phyloP scores from a whole-genome alignment of 2,797 vertebrate species.

The Sitta carolinensis region DNA sequence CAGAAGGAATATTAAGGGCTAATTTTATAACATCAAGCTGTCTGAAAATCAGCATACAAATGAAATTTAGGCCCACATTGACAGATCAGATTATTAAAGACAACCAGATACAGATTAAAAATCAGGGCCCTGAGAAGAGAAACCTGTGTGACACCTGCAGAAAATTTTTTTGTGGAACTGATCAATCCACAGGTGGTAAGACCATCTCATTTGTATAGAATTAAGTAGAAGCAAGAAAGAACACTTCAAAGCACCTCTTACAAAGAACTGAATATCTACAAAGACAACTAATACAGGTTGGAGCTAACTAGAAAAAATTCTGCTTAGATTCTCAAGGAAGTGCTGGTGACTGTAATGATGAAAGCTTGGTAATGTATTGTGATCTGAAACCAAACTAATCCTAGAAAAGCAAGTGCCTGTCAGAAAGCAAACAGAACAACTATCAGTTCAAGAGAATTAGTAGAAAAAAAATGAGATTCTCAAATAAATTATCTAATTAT shows the following conservation, averaged over 20 bases:
- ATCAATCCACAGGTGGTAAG: not conserved
- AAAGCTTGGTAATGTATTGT: not conserved
- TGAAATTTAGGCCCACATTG: slow-evolving; percentile 51
- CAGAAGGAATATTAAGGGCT: slow-evolving; percentile 65
- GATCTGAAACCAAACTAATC: not conserved
- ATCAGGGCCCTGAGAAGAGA: not conserved
- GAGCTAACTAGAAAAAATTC: not conserved
- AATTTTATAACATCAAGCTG: slow-evolving; percentile 71
- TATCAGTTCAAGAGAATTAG: not conserved
- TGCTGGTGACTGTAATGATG: not conserved
- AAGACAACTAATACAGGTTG: not conserved
- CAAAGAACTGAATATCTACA: not conserved
- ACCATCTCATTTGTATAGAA: not conserved
- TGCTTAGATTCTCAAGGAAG: not conserved
- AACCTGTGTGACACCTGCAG: not conserved
- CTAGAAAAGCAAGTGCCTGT: not conserved
- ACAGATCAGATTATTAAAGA: slow-evolving; percentile 46
- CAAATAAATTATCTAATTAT: not conserved
- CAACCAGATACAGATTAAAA: slow-evolving; percentile 28
- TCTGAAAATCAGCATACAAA: slow-evolving; percentile 54
- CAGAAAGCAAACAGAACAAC: not conserved
- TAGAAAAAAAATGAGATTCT: not conserved
- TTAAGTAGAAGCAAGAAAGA: slow-evolving; percentile 9
- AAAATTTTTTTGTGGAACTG: not conserved
- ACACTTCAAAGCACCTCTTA: not conserved